A percentile compares a stretch with the other conserved stretches of the same genome.
Conservation (phyloP, 2,888 invertebrate species). For the Molorchus minor region DNA sequence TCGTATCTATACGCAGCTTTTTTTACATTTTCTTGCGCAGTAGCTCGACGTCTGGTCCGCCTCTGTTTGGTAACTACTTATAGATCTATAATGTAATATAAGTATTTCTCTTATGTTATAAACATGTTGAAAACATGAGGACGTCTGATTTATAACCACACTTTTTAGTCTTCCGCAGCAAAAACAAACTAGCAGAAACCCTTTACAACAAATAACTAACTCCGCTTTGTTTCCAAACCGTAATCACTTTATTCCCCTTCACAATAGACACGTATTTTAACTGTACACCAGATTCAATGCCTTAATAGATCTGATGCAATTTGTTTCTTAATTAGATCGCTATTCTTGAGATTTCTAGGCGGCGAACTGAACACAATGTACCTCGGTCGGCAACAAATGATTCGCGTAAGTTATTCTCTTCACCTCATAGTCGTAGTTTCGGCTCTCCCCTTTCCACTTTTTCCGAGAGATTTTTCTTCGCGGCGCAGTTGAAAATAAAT, state of each 20-base stretch:
- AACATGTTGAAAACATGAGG: too few species aligned
- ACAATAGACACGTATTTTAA: slow-evolving; percentile 12
- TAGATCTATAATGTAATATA: too few species aligned
- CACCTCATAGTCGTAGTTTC: slow-evolving; percentile 6
- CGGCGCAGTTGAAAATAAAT: slow-evolving; percentile 9
- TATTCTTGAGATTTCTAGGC: slow-evolving; percentile 13
- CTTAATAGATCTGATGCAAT: slow-evolving; percentile 33
- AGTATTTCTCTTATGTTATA: too few species aligned
- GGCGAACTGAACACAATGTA: slow-evolving; percentile 16
- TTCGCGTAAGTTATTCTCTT: slow-evolving; percentile 8
- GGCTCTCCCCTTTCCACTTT: background rate
- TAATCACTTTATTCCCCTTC: slow-evolving; percentile 8
- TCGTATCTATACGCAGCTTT: too few species aligned
- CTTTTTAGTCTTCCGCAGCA: background rate
- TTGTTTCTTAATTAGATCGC: slow-evolving; percentile 33
- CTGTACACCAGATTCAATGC: slow-evolving; percentile 20
- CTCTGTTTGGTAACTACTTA: too few species aligned
- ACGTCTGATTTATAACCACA: too few species aligned
- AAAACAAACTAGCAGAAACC: background rate
- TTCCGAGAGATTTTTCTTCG: slow-evolving; percentile 4
- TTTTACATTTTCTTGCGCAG: too few species aligned
- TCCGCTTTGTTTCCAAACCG: background rate
- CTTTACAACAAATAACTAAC: background rate
- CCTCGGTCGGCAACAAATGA: slow-evolving; percentile 4
- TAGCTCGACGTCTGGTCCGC: too few species aligned